Evolutionary conservation across 2,888 invertebrate genomes (phyloP), one percentile per base, ranked within the genome.

Genomic region (Podabrus alpinus): DNA sequence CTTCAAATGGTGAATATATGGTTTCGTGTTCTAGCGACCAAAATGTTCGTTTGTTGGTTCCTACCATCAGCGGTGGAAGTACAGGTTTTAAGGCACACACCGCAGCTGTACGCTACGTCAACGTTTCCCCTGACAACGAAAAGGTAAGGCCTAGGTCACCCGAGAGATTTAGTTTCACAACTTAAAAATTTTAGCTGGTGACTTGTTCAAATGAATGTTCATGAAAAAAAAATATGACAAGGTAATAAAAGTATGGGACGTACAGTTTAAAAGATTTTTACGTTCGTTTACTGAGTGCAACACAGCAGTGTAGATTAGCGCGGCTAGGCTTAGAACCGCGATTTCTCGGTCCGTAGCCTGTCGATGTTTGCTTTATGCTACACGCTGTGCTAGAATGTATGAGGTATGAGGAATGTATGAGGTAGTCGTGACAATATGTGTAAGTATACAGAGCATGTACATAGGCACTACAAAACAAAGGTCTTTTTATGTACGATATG

Each of bases 41-140:
- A 84, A 94, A 94, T 10, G 94, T 97, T 0, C 89, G 96, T 79
- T 87, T 98, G 59, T 98, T 97, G 97, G 93, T 94, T 69, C 96
- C 97, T 0, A 94, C 92, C 76, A 91, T 96, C 72, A 93, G 92
- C 78, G 95, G 95, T 59, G 92, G 93, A 79, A 93, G 94, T 0
- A 90, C 92, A 3, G 92, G 94, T 82, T 94, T 96, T 84, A 90
- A 91, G 84, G 95, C 95, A 2, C 97, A 97, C 86, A 92, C 91
- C 62, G 93, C 93, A 72, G 91, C 94, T 17, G 94, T 97, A 0
- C 90, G 95, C 70, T 94, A 94, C 70, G 92, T 97, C 0, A 92
- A 95, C 82, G 97, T 97, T 84, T 94, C 94, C 80, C 91, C 92
- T 11, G 93, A 94, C 85, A 92, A 92, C 15, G 87, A 89, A 59